A percentile compares a stretch with the other conserved stretches of the same genome.
phyloP scores from a whole-genome alignment of 1,140 invertebrate species.

The Brachionus sp. region DNA sequence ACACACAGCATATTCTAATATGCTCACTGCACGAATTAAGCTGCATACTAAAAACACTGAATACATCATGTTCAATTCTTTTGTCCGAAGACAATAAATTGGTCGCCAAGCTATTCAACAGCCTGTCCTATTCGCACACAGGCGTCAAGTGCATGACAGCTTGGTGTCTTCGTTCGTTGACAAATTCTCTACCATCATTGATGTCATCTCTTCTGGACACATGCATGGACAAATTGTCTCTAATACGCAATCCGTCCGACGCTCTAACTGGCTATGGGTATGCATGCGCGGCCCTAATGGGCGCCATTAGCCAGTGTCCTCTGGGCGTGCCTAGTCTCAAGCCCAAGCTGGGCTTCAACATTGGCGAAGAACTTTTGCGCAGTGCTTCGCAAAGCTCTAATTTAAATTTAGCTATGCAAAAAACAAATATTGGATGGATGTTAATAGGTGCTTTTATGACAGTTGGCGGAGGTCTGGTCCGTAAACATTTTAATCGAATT shows the following conservation, averaged over 20 bases:
- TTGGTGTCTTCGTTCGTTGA: conserved; percentile 86
- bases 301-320: conserved; percentile 81
- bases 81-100: conserved; percentile 72
- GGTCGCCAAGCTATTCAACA: conserved; percentile 68
- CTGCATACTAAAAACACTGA: conserved; percentile 72
- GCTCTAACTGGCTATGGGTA: conserved; percentile 88
- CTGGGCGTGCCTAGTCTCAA: conserved; percentile 89
- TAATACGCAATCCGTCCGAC: conserved; percentile 82
- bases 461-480: conserved; percentile 79
- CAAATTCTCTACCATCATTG: conserved; percentile 85
- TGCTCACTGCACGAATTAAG: conserved; percentile 86
- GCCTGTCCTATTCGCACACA: conserved; percentile 84
- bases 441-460: conserved; percentile 94
- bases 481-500: conserved; percentile 72
- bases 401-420: conserved; percentile 83
- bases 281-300: conserved; percentile 84
- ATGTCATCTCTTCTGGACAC: conserved; percentile 84
- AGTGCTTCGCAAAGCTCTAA: conserved; percentile 83
- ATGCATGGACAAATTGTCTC: conserved; percentile 68
- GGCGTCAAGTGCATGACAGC: conserved; percentile 85
- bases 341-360: conserved; percentile 92
- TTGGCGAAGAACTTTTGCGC: conserved; percentile 89
- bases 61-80: conserved; percentile 82
- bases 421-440: conserved; percentile 94
- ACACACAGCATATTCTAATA: conserved; percentile 85